Evolutionary conservation across 2,797 vertebrate genomes (phyloP).

Genomic region (Martes flavigula): DNA sequence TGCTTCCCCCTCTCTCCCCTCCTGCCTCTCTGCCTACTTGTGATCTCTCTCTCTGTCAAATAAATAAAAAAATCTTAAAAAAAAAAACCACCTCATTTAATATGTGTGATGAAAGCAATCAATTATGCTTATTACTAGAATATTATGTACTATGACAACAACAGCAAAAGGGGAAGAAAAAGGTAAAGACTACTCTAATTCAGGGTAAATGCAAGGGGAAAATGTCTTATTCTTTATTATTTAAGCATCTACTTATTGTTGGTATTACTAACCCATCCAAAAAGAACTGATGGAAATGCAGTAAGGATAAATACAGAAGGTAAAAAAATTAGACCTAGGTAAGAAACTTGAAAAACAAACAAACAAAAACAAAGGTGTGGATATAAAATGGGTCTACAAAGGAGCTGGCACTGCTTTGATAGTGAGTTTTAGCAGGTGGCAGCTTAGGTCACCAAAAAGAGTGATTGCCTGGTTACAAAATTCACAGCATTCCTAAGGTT

Average conservation of each 20-base stretch:
- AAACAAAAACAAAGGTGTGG: neutral
- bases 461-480: neutral
- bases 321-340: neutral
- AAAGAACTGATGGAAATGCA: neutral
- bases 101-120: slow-evolving; percentile 45
- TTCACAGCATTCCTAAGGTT: neutral
- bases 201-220: neutral
- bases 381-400: neutral
- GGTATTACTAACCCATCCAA: neutral
- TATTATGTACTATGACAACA: slow-evolving; percentile 30
- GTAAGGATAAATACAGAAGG: neutral
- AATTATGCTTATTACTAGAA: slow-evolving; percentile 35
- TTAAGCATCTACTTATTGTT: neutral
- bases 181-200: neutral
- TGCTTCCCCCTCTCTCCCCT: too few species aligned
- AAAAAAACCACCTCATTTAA: slow-evolving; percentile 25
- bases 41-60: too few species aligned
- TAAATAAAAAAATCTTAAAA: too few species aligned
- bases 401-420: neutral
- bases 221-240: neutral
- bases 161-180: neutral
- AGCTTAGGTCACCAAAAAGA: neutral
- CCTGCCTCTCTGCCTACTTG: too few species aligned
- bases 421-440: neutral
- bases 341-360: neutral